Evolutionary conservation across 1,140 invertebrate species (phyloP), one percentile per base, ranked within the genome.

Genomic region (Phymorhynchus buccinoides): DNA sequence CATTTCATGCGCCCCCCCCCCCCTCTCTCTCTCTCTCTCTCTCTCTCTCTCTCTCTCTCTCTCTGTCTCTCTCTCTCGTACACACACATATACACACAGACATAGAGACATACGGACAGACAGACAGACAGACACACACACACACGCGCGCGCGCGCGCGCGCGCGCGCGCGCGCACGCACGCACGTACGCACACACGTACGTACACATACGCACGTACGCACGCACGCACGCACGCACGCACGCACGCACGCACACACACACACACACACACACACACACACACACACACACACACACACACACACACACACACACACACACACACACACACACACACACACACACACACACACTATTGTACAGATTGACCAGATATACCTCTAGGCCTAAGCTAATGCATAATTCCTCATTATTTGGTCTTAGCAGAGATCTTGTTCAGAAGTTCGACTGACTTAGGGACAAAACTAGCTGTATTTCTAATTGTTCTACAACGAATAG

Each of bases 261-360:
- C 78, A 44, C 42, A 48, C 42, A 44, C 42, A 48, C 42, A 80
- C 42, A 80, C 78, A 80, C 78, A 80, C 78, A 80, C 78, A 80
- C 78, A 80, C 78, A 80, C 78, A 80, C 78, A 80, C 78, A 48
- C 78, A 80, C 78, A 80, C 71, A 75, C 71, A 75, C 71, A 75
- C 35, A 37, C 35, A 75, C 35, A 75, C 71, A 75, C 71, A 75
- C 71, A 75, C 71, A 75, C 71, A 75, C 71, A 75, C 71, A 37
- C 71, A 75, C 71, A 37, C 71, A 75, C 71, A 37, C 35, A 37
- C 35, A 37, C 35, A 75, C 71, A 37, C 71, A 75, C 71, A 37
- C 32, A 71, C 66, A 71, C 66, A 71, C 66, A 71, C 66, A 71
- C 66, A 16, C n/a, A n/a, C n/a, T n/a, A n/a, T n/a, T n/a, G n/a